These are phyloP conservation scores for Rotaria macrura DNA, from an alignment of 2,888 invertebrate genomes.

Conservation along the genomic window DNA sequence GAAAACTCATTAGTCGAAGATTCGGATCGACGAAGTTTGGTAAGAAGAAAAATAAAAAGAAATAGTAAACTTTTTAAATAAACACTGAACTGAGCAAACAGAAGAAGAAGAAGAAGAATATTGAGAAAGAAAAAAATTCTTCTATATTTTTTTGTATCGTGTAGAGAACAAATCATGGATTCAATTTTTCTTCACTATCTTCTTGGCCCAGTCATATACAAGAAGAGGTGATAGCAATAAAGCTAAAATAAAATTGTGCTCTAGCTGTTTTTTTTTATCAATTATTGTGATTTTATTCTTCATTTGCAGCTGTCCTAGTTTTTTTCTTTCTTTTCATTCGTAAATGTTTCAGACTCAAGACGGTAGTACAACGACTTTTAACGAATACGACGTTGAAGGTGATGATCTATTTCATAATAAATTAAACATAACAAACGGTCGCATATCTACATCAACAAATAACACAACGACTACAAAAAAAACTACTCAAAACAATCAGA, in stretches of 20 bases:
- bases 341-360: constrained; percentile 6
- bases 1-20: constrained; percentile 1
- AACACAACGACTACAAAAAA: neutral
- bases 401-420: neutral
- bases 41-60: neutral
- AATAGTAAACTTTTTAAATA: too few species aligned
- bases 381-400: constrained; percentile 1
- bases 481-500: neutral
- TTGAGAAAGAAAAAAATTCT: neutral
- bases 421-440: neutral
- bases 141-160: neutral
- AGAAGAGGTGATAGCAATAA: neutral
- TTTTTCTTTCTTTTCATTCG: neutral
- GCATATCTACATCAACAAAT: neutral
- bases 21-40: constrained; percentile 12
- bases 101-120: neutral
- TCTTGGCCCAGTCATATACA: neutral
- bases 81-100: neutral
- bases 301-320: neutral
- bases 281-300: neutral
- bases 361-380: constrained; percentile 4
- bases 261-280: neutral
- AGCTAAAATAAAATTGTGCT: neutral
- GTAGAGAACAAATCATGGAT: neutral
- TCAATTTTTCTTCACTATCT: neutral